Conservation (phyloP, 1,140 invertebrate genomes). For the Drosophila watanabei region DNA sequence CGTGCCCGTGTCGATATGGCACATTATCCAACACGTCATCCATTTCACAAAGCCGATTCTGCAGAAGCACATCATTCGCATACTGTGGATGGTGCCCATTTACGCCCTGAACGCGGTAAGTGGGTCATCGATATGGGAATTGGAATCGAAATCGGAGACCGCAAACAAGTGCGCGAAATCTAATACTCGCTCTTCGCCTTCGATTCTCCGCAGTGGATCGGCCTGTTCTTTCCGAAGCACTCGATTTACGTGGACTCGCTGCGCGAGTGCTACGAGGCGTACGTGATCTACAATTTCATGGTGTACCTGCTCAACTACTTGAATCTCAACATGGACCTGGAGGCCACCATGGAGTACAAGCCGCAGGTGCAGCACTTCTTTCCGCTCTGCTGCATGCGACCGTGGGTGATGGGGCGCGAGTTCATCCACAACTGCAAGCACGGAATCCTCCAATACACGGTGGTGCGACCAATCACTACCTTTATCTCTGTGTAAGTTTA, state of each 20-base stretch:
- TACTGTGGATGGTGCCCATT: slow-evolving; percentile 99
- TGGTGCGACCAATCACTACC: slow-evolving; percentile 95
- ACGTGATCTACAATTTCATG: slow-evolving; percentile 99
- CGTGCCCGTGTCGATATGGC: slow-evolving; percentile 96
- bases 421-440: slow-evolving; percentile 98
- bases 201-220: slow-evolving; percentile 90
- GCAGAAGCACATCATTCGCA: slow-evolving; percentile 98
- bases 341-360: slow-evolving; percentile 93
- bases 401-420: slow-evolving; percentile 96
- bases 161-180: slow-evolving; percentile 34
- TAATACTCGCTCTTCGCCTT: slow-evolving; percentile 37
- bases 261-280: slow-evolving; percentile 98
- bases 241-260: slow-evolving; percentile 97
- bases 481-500: slow-evolving; percentile 94
- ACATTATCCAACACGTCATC: slow-evolving; percentile 97
- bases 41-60: slow-evolving; percentile 97
- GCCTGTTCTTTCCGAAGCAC: slow-evolving; percentile 92
- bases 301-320: slow-evolving; percentile 96
- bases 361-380: slow-evolving; percentile 94
- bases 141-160: slow-evolving; percentile 29
- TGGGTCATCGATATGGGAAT: slow-evolving; percentile 44
- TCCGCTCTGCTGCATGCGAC: slow-evolving; percentile 93
- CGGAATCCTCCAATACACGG: slow-evolving; percentile 97
- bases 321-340: slow-evolving; percentile 93
- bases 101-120: slow-evolving; percentile 97